Percentiles rank a stretch among this genome's conserved stretches.
Conservation (phyloP, 2,888 invertebrate species). For the Cataglyphis rosenhaueri region DNA sequence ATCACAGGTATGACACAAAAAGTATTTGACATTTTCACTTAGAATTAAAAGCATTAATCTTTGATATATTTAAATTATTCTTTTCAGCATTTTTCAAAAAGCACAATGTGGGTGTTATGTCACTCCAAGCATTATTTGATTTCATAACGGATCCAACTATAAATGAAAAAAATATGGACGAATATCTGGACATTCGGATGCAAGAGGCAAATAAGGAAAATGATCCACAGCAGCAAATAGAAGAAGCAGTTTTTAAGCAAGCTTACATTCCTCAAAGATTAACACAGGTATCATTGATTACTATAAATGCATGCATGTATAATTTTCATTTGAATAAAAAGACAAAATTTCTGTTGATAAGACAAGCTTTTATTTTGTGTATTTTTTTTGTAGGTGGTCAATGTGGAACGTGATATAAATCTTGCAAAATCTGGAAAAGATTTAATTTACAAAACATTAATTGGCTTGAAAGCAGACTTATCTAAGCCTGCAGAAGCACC, state of each 20-base stretch:
- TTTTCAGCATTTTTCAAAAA: constrained; percentile 90
- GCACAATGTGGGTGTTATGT: constrained; percentile 95
- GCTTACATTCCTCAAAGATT: constrained; percentile 97
- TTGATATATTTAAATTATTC: background rate
- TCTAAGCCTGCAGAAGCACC: constrained; percentile 90
- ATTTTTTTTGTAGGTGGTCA: constrained; percentile 88
- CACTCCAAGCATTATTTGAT: constrained; percentile 96
- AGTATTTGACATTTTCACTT: background rate
- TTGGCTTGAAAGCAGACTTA: constrained; percentile 93
- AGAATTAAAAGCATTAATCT: background rate
- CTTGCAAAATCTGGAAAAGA: constrained; percentile 92
- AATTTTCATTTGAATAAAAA: constrained; percentile 2
- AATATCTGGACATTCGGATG: constrained; percentile 91
- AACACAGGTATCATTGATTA: constrained; percentile 89
- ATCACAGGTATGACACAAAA: constrained; percentile 87
- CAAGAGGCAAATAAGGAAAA: constrained; percentile 88
- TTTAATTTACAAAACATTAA: constrained; percentile 94
- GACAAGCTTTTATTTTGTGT: constrained; percentile 31
- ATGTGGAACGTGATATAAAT: constrained; percentile 94
- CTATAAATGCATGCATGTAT: background rate
- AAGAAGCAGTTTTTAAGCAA: constrained; percentile 97
- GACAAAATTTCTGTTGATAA: constrained; percentile 38
- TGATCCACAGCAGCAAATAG: constrained; percentile 90
- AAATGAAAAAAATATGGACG: constrained; percentile 92
- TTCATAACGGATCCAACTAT: constrained; percentile 97